Conservation (phyloP, 1,140 invertebrate genomes). For the Metopolophium dirhodum region DNA sequence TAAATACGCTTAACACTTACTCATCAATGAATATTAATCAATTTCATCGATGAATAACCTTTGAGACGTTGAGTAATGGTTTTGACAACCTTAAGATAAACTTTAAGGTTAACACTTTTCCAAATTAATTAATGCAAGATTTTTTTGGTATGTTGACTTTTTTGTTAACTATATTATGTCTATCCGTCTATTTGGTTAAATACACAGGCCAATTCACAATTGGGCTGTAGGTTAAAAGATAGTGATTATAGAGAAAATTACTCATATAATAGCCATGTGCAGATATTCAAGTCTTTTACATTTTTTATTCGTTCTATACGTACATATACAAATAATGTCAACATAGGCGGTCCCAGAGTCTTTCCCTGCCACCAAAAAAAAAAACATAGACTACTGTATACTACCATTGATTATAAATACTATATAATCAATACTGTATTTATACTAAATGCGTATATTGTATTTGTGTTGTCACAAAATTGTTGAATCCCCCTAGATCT, state of each 20-base stretch:
- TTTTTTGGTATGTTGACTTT: not conserved
- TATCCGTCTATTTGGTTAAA: not conserved
- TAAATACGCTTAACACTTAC: not conserved
- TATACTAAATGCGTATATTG: too few relatives aligned
- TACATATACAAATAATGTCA: not conserved
- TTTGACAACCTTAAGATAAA: not conserved
- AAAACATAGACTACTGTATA: too few relatives aligned
- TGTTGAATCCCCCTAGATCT: too few relatives aligned
- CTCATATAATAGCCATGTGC: not conserved
- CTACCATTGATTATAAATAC: too few relatives aligned
- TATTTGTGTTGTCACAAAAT: too few relatives aligned
- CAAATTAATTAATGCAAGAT: not conserved
- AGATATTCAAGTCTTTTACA: not conserved
- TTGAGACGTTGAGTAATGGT: not conserved
- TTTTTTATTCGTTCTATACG: not conserved
- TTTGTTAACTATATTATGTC: not conserved
- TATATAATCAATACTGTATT: too few relatives aligned
- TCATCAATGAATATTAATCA: conserved; percentile 11
- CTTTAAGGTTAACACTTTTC: not conserved
- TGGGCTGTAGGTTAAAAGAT: not conserved
- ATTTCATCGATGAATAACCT: not conserved
- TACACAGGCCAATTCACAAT: too few relatives aligned
- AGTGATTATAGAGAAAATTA: not conserved
- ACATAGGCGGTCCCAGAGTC: too few relatives aligned
- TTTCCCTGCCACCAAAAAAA: too few relatives aligned